Base-by-base conservation (phyloP, 2,797 vertebrate species). In the Chrosomus eos region DNA sequence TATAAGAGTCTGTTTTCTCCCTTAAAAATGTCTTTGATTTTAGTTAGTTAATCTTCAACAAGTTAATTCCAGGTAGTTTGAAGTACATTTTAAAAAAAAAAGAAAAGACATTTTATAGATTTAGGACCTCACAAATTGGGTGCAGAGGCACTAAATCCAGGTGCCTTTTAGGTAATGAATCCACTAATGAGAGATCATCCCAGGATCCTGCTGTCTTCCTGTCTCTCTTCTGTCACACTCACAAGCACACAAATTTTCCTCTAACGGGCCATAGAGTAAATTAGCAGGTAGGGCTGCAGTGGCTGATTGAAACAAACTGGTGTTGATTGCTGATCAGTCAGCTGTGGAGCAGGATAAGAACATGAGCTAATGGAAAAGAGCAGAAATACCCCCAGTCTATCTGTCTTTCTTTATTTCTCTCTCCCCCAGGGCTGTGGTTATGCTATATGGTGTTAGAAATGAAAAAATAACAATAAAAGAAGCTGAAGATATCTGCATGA, bases 321-420 rank as follows among this genome's bases (percentile, higher is more conserved):
- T 94, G 92, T 96, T 97, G 96, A 97, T 96, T 95, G 95, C 96
- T 95, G 96, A 95, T 95, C 96, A 97, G 96, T 96, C 96, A 96
- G 94, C 96, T 97, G 96, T 95, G 97, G 96, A 97, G 96, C 94
- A 95, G 96, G 96, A 95, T 96, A 95, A 96, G 96, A 95, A 95
- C 95, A 94, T 91, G 93, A 96, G 95, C 94, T 97, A 96, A 97
- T 97, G 96, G 95, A 96, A 96, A 87, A 97, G 95, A 96, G 82
- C 82, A 79, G 64, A 79, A 84, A 84, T 60, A 71, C 66, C 82
- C 66, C 74, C 51, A 84, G 64, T 79, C 53, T 79, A 68, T 78
- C 81, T 23, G 51, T 78, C 75, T 84, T 40, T 77, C 82, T 76
- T 48, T 10, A 75, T 76, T 66, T 75, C 58, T 66, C 40, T 81